phyloP scores from a whole-genome alignment of 2,113 vertebrate genomes.

The Setophaga kirtlandii region DNA sequence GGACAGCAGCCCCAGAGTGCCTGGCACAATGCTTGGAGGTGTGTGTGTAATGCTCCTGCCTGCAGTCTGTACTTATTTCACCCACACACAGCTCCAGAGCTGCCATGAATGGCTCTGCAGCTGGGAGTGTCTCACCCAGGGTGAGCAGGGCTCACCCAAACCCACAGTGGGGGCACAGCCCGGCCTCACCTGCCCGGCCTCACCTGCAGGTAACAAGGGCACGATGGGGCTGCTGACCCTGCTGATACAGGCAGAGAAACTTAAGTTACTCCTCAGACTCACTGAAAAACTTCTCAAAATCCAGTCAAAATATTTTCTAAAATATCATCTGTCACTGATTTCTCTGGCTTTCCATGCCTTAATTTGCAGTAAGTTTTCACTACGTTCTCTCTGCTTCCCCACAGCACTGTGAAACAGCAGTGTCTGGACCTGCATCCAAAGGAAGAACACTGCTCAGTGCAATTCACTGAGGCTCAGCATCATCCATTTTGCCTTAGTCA shows the following conservation, averaged over 20 bases:
- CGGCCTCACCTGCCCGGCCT: background rate
- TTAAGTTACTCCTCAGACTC: background rate
- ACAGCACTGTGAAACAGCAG: background rate
- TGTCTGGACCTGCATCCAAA: background rate
- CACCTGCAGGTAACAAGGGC: background rate
- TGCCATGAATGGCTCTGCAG: background rate
- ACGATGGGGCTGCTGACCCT: background rate
- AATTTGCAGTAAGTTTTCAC: background rate
- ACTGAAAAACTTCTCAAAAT: background rate
- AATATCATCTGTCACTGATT: background rate
- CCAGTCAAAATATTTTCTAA: background rate
- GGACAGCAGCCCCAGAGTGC: background rate
- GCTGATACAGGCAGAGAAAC: background rate
- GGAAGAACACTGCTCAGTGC: background rate
- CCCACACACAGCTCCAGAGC: background rate
- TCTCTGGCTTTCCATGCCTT: background rate
- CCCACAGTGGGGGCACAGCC: fast-evolving
- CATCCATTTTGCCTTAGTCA: conserved; percentile 21
- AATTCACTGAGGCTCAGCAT: background rate
- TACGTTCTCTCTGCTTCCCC: background rate
- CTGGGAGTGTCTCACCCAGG: background rate
- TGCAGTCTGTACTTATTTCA: background rate
- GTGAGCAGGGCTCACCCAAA: background rate
- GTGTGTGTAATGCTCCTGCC: background rate
- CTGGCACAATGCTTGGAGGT: background rate